A percentile compares a stretch with the other conserved stretches of the same genome.
These are phyloP conservation scores for Cyclura pinguis DNA, from an alignment of 2,797 vertebrate species.

Conservation along the genomic window DNA sequence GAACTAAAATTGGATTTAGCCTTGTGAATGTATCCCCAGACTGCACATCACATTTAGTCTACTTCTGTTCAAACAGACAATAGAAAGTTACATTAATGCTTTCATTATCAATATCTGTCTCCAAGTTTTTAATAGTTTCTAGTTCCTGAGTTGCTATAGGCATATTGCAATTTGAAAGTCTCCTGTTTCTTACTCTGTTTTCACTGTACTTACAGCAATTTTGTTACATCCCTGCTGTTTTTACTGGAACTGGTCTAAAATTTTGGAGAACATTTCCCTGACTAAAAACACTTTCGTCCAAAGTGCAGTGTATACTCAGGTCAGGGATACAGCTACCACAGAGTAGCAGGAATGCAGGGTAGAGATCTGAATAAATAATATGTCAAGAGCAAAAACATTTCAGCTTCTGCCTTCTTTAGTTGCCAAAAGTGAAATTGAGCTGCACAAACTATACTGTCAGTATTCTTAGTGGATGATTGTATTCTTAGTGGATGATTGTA, in stretches of 20 bases:
- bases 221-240: not conserved
- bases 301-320: not conserved
- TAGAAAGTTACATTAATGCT: slow-evolving; percentile 15
- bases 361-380: too few species aligned
- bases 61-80: not conserved
- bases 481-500: too few species aligned
- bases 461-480: too few species aligned
- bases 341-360: too few species aligned
- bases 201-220: not conserved
- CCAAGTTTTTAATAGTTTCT: not conserved
- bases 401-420: too few species aligned
- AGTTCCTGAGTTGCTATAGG: not conserved
- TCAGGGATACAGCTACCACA: too few species aligned
- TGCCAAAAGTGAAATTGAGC: too few species aligned
- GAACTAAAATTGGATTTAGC: not conserved
- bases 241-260: not conserved
- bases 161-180: not conserved
- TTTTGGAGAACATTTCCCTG: not conserved
- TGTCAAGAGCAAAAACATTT: too few species aligned
- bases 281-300: not conserved
- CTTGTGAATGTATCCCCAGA: not conserved
- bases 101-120: not conserved
- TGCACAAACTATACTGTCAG: too few species aligned
- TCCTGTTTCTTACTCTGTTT: not conserved
- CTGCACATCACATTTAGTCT: not conserved